Evolutionary conservation across 2,113 vertebrate genomes (phyloP), one percentile per base, ranked within the genome.

Genomic region (Crotalus horridus): DNA sequence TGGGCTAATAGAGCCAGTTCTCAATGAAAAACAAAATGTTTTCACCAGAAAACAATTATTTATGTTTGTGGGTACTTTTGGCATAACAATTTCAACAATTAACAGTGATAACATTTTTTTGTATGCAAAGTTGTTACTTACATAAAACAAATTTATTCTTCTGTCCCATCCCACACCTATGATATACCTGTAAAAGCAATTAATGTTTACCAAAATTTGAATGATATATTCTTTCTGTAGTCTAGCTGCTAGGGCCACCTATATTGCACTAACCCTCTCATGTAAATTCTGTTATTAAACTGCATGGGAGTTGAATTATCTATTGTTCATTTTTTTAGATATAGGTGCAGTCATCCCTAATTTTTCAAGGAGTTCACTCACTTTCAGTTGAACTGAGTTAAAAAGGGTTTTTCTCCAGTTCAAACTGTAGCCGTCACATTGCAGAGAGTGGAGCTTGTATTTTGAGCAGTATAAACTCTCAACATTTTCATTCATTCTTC

Each of bases 121-220:
- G 21, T 43, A 20, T 89, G 23, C n/a, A 58, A 21, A 89, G 13
- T 85, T 94, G 51, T 74, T 97, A 98, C 98, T 98, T 97, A 98
- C 97, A 94, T 96, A 96, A 96, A 97, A 98, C 92, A 97, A 90
- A 48, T 97, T 97, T 96, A 98, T 97, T 97, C 94, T 98, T 95
- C 96, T 96, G 93, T 97, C 95, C 96, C 97, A 98, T 95, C 96
- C 96, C 43, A 98, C 97, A 94, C 96, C 98, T 91, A 97, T 96
- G 96, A 97, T 96, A 93, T 95, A 98, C 93, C 97, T 98, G 96
- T 46, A 96, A 96, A 15, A 91, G 43, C 11, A 95, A 56, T 91
- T 33, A 39, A 86, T 64, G 48, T 88, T 59, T 29, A 91, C 21
- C 46, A 17, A 59, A 43, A 91, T 59, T 59, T 33, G 55, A 81